Evolutionary conservation across 2,797 vertebrate species (phyloP), one percentile per base, ranked within the genome.

Genomic region (Notolabrus celidotus): DNA sequence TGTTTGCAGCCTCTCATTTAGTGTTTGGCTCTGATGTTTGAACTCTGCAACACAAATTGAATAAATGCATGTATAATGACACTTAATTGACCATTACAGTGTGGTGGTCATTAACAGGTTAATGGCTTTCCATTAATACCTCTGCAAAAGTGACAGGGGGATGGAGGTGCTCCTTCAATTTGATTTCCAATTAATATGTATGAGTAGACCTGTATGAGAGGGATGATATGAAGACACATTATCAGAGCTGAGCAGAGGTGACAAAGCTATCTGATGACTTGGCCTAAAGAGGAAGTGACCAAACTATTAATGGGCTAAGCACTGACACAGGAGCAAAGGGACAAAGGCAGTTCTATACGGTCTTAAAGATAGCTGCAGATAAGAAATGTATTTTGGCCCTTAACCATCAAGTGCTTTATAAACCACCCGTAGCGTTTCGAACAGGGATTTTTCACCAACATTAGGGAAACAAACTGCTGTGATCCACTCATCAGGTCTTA

Each of bases 151-250:
- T 84, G 74, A 86, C 34, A 51, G 52, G 63, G 65, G 56, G 51
- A 25, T 49, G 59, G 67, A 77, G 60, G 73, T 79, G 72, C 74
- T 83, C 82, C 71, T 83, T 88, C 71, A 78, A 54, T 86, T 82
- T 88, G 81, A 89, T 88, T 86, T 85, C 68, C 76, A 86, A 90
- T 92, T 76, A 89, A 87, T 90, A 91, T 92, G 83, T 72, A 90
- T 89, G 85, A 86, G 83, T 62, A 46, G 68, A 81, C 68, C 74
- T 77, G 59, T 75, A 42, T 69, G 80, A 74, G 71, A 69, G 66
- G 64, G 55, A 71, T 51, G 76, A 84, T 83, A 79, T 82, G 71
- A 86, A 79, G 88, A 81, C 79, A 85, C 52, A 76, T 90, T 87
- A 90, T 79, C 66, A n/a, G 76, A 77, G 77, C 70, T 57, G 71